These are phyloP conservation scores for Drosophila seclusa DNA, from an alignment of 2,888 invertebrate species.

Conservation along the genomic window DNA sequence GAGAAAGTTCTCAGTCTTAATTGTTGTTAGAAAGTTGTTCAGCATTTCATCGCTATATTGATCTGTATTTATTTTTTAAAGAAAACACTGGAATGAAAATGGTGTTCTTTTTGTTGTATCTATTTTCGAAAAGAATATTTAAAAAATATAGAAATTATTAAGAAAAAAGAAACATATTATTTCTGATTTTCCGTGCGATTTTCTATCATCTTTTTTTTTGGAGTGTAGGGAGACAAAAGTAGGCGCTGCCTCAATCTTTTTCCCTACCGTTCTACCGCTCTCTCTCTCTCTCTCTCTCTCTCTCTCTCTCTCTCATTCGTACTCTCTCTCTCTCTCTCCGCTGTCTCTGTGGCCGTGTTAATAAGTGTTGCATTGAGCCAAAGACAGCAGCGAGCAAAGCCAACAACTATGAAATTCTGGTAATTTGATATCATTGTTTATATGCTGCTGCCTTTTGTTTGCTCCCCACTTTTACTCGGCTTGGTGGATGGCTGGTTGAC, in stretches of 20 bases:
- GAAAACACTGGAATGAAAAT: not conserved
- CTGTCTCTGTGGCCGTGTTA: conserved; percentile 59
- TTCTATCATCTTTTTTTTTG: not conserved
- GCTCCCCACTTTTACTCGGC: conserved; percentile 71
- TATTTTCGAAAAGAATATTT: not conserved
- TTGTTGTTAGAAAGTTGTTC: not conserved
- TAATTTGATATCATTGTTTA: conserved; percentile 79
- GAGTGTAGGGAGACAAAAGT: conserved; percentile 40
- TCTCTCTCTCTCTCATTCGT: not conserved
- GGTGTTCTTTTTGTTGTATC: not conserved
- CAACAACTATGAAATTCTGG: conserved; percentile 73
- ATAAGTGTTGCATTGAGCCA: conserved; percentile 74
- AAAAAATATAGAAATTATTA: not conserved
- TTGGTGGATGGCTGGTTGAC: conserved; percentile 29
- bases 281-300: not conserved
- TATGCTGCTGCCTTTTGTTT: conserved; percentile 75
- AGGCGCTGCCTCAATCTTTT: conserved; percentile 34
- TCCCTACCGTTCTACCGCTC: not conserved
- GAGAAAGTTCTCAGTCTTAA: not conserved
- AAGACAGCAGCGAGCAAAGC: conserved; percentile 44
- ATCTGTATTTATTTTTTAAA: not conserved
- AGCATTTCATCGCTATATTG: too few relatives aligned
- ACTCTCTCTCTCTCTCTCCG: not conserved
- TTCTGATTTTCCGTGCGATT: not conserved
- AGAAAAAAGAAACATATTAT: not conserved